Conservation (phyloP, 2,888 invertebrate genomes). For the Cataglyphis albicans region DNA sequence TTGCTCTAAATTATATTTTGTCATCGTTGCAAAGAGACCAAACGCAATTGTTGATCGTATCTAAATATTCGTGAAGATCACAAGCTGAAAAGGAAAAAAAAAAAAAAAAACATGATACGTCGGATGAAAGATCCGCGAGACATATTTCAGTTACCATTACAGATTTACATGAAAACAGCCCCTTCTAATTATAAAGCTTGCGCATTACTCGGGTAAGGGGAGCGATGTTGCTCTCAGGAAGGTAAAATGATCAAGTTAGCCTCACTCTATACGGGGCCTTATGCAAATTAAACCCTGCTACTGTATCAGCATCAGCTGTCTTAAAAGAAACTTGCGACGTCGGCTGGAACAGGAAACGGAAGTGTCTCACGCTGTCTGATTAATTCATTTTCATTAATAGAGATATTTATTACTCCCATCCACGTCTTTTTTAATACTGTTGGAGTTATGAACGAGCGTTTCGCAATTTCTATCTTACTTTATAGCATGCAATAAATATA, state of each 20-base stretch:
- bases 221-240: slow-evolving; percentile 53
- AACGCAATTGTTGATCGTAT: slow-evolving; percentile 18
- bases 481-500: background rate
- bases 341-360: slow-evolving; percentile 20
- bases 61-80: slow-evolving; percentile 42
- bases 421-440: background rate
- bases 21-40: slow-evolving; percentile 3
- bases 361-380: slow-evolving; percentile 63
- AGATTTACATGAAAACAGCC: slow-evolving; percentile 69
- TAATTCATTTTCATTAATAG: slow-evolving; percentile 45
- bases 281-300: slow-evolving; percentile 69
- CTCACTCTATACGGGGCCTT: slow-evolving; percentile 58
- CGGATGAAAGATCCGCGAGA: slow-evolving; percentile 38
- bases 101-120: slow-evolving; percentile 63
- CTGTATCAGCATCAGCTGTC: slow-evolving; percentile 70
- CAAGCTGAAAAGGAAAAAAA: slow-evolving; percentile 60
- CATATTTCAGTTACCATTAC: slow-evolving; percentile 58
- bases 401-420: slow-evolving; percentile 44
- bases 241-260: slow-evolving; percentile 54
- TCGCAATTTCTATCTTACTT: background rate
- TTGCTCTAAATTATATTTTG: background rate
- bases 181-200: slow-evolving; percentile 73
- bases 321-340: slow-evolving; percentile 58
- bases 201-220: slow-evolving; percentile 63
- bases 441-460: background rate